Base-by-base conservation (phyloP, 2,888 invertebrate species). In the Zootermopsis nevadensis region DNA sequence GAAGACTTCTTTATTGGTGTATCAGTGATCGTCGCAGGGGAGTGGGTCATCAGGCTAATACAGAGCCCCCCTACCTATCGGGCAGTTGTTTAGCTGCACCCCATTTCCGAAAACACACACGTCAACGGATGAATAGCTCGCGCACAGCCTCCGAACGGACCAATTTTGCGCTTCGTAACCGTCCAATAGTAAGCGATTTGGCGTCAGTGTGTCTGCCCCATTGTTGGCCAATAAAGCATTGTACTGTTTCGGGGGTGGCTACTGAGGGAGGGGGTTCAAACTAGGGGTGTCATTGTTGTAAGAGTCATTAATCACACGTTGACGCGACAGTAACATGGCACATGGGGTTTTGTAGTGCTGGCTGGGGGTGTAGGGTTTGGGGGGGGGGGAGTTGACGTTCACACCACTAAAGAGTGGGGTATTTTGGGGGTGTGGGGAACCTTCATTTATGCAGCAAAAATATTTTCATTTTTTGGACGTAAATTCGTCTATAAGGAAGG, bases 201-300 rank as follows among this genome's bases (percentile, higher is more conserved):
- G 82, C 82, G 82, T 60, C 69, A 82, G 82, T 79, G 82, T 82
- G 82, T 82, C 82, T 77, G 79, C 53, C 42, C 82, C 69, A 82
- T 82, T 82, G 82, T 82, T 82, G 82, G 77, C 82, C 82, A 82
- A 82, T 82, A 82, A 82, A 82, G 82, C 82, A 79, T 82, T 82
- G 82, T 82, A 77, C 82, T 77, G 82, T 82, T 82, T 82, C 77
- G 79, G 77, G 53, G 77, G 66, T 35, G 74, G 77, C 24, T 31
- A 55, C 77, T 19, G 66, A 66, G 24, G 74, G 72, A 67, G 72
- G 72, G 38, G 74, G 72, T 53, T 69, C 30, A 60, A 76, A 53
- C 55, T 53, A 53, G 76, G 72, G 80, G n/a, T 72, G 80, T 80
- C 80, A 83, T 66, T 82, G 82, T 82, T 82, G 82, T 66, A 67